Evolutionary conservation across 2,797 vertebrate species (phyloP), one percentile per base, ranked within the genome.

Genomic region (Pangasius krempfi): DNA sequence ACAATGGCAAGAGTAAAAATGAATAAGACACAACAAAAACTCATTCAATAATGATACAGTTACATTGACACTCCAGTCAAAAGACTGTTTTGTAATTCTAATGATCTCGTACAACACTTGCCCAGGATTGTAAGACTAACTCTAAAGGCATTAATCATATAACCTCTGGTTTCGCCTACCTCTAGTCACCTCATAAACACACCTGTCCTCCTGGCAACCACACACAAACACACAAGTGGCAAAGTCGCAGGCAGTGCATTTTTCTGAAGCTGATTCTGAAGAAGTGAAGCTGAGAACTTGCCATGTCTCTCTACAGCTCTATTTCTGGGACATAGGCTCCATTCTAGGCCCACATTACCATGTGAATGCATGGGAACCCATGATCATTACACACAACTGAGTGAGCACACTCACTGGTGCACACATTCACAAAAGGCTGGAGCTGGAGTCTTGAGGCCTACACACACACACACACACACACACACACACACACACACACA

Each of bases 291-390:
- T 64, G 30, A 92, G 85, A 91, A 92, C 87, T 80, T 56, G 70
- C 84, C 81, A 47, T 27, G 70, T 89, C 86, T 89, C 81, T 85
- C 72, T 80, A 27, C 89, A 90, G 88, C 89, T 87, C 89, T 70
- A 82, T 88, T 82, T 89, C 52, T 16, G 18, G 88, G 89, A 91
- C 91, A 92, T 85, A 94, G 90, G 84, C 92, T 91, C 93, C 93
- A 94, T 93, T 94, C 92, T 94, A 90, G 82, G 91, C 87, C 92
- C 89, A 87, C 88, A 96, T 96, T 96, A 96, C 93, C 96, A 96
- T 96, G 94, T 96, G 93, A 96, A 97, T 93, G 92, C 92, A 95
- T 94, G 95, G 92, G 94, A 96, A 94, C 92, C 92, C 89, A 92
- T 92, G 3, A 93, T 91, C 91, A 94, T 92, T 92, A 94, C 93